A percentile compares a stretch with the other conserved stretches of the same genome.
phyloP scores from a whole-genome alignment of 2,113 vertebrate species.

The Oreotrochilus melanogaster region DNA sequence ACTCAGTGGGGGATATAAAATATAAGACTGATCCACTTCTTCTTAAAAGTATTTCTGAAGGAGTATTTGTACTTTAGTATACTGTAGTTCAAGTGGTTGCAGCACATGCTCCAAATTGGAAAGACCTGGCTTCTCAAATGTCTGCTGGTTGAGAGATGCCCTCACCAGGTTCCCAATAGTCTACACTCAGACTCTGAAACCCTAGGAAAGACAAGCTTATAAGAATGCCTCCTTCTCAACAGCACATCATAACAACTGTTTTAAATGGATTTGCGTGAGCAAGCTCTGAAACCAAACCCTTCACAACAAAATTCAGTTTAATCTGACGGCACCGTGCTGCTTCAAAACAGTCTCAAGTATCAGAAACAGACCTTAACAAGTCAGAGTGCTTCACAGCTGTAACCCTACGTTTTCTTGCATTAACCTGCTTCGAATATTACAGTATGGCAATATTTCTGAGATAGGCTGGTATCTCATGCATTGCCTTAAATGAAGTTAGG shows the following conservation, averaged over 20 bases:
- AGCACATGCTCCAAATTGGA: neutral
- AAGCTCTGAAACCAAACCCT: neutral
- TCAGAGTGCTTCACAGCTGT: neutral
- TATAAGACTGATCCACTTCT: neutral
- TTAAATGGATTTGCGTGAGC: neutral
- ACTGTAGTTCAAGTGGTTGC: neutral
- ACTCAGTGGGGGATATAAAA: neutral
- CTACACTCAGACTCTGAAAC: neutral
- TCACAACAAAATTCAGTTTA: neutral
- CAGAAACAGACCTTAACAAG: neutral
- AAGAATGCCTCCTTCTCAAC: neutral
- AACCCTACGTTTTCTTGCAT: neutral
- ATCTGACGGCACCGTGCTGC: neutral
- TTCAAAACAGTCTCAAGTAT: neutral
- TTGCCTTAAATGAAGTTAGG: neutral
- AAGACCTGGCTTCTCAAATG: neutral
- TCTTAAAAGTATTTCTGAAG: neutral
- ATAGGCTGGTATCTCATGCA: neutral
- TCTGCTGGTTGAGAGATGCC: neutral
- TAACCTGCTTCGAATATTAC: neutral
- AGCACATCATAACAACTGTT: neutral
- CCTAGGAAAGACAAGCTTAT: neutral
- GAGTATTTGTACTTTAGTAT: neutral
- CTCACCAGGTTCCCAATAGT: neutral
- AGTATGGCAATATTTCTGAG: neutral